Base-by-base conservation (phyloP, 2,797 vertebrate species). In the Chromis chromis region DNA sequence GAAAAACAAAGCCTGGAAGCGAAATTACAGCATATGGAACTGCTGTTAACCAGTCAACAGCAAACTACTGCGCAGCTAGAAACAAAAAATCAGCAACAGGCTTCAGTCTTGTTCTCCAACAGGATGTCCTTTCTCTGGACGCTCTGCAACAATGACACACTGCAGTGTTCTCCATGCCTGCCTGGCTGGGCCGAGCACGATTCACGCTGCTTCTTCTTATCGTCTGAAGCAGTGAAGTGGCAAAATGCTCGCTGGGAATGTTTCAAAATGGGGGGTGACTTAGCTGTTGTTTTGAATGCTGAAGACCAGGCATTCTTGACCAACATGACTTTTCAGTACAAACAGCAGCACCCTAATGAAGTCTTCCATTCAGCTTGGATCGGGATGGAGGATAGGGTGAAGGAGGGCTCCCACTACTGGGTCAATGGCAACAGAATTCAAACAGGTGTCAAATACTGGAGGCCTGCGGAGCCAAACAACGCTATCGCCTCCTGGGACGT, bases 161-260 rank as follows among this genome's bases (percentile, higher is more conserved):
- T 69, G n/a, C 17, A 68, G 27, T 65, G 70, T 19, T 27, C 9
- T 2, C 27, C 3, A 42, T 83, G 69, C 39, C 19, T 14, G 3
- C 28, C 56, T 3, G 65, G 71, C 22, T 78, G 80, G 80, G 0
- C 1, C 0, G 44, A 71, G 21, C 46, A 62, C 2, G 25, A 0
- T n/a, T 65, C 70, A n/a, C n/a, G 54, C 24, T 76, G 78, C 69
- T 76, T 70, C 54, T 3, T 22, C 9, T 6, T 83, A n/a, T 63
- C 49, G 25, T 0, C 1, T 1, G 6, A 8, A 3, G 0, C 3
- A 6, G 1, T 59, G 36, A 63, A 6, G 9, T 86, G 53, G 67
- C 56, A 72, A 28, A 1, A 7, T 11, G 65, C 64, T 59, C 40
- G 53, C 13, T 50, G 28, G n/a, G 6, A 31, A 2, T 65, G 69